A percentile compares a stretch with the other conserved stretches of the same genome.
These are phyloP conservation scores for Australoheros scitulus DNA, from an alignment of 2,113 vertebrate genomes.

Conservation along the genomic window DNA sequence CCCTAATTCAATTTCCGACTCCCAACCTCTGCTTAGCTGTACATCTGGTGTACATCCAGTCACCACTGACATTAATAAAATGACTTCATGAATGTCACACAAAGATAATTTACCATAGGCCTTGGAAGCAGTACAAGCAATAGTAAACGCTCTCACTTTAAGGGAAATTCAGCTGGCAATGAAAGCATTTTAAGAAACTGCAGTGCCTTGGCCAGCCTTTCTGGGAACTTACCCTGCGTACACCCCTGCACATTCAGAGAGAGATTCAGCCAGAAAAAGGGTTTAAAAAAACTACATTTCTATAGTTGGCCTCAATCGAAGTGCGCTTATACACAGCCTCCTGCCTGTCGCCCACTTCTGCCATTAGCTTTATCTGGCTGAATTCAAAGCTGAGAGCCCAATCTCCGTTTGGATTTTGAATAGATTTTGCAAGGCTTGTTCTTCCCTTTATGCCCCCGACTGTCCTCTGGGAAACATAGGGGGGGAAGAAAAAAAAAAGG, in stretches of 20 bases:
- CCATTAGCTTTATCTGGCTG: constrained; percentile 65
- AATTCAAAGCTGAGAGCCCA: constrained; percentile 63
- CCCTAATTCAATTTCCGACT: not conserved
- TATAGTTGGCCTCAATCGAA: constrained; percentile 60
- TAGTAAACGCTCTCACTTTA: constrained; percentile 22
- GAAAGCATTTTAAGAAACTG: constrained; percentile 44
- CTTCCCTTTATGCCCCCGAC: constrained; percentile 57
- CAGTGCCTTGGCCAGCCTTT: constrained; percentile 49
- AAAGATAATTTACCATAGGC: not conserved
- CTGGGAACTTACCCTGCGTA: constrained; percentile 57
- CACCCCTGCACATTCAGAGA: constrained; percentile 54
- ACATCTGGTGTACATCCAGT: not conserved
- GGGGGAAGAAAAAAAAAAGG: not conserved
- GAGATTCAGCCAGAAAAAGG: constrained; percentile 45
- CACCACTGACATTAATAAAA: not conserved
- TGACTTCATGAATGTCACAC: not conserved
- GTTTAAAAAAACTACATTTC: constrained; percentile 64
- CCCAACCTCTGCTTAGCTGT: not conserved
- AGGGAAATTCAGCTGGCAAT: constrained; percentile 35
- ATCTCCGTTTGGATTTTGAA: constrained; percentile 53
- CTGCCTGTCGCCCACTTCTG: constrained; percentile 57
- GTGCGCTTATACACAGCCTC: constrained; percentile 23
- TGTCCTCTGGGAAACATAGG: constrained; percentile 50
- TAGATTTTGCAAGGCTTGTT: constrained; percentile 64
- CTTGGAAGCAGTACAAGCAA: not conserved